A percentile compares a stretch with the other conserved stretches of the same genome.
Evolutionary conservation across 1,140 invertebrate genomes (phyloP).

Genomic region (Drosophila rhopaloa): DNA sequence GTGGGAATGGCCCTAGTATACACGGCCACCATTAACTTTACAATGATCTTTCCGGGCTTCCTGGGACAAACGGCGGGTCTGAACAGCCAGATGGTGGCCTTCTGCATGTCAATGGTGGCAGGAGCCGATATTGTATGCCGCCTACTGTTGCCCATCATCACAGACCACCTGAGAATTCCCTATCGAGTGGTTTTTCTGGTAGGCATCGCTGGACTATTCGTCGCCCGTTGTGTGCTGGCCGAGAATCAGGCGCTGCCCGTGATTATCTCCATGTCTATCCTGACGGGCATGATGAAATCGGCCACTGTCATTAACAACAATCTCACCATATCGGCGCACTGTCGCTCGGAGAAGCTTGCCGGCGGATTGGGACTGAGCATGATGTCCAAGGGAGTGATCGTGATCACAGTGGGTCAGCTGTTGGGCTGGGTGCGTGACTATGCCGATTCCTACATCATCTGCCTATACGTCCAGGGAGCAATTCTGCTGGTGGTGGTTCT

Average conservation of each 20-base stretch:
- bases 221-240: constrained; percentile 66
- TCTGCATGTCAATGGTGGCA: constrained; percentile 88
- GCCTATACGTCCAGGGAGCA: constrained; percentile 87
- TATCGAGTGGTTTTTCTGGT: constrained; percentile 86
- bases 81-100: constrained; percentile 86
- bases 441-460: constrained; percentile 87
- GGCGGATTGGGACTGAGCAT: constrained; percentile 90
- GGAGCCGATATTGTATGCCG: constrained; percentile 88
- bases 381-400: constrained; percentile 89
- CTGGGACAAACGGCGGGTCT: constrained; percentile 86
- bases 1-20: constrained; percentile 88
- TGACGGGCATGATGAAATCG: constrained; percentile 79
- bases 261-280: constrained; percentile 65
- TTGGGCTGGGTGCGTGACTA: constrained; percentile 89
- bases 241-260: constrained; percentile 44
- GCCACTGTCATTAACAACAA: constrained; percentile 89
- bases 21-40: constrained; percentile 89
- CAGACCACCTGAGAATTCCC: constrained; percentile 87
- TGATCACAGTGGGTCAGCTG: constrained; percentile 88
- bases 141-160: constrained; percentile 87
- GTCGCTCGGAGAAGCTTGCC: constrained; percentile 86
- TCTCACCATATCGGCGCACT: constrained; percentile 89
- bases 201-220: constrained; percentile 80
- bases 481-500: constrained; percentile 86
- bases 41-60: constrained; percentile 89